Evolutionary conservation across 2,113 vertebrate genomes (phyloP), one percentile per base, ranked within the genome.

Genomic region (Cyprinodon tularosa): DNA sequence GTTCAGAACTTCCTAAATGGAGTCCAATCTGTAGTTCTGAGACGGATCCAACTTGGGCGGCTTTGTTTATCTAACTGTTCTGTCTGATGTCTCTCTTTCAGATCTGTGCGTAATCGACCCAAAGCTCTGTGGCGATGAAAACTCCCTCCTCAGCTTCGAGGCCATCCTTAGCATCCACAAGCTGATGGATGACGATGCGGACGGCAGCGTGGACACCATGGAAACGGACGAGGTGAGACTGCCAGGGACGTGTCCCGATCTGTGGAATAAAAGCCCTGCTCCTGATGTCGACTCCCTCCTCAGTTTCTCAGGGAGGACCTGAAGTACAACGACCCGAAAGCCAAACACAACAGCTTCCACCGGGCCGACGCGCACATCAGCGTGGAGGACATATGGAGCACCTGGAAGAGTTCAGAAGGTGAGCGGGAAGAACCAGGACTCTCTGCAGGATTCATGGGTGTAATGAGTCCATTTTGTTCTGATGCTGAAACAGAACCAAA

Each of bases 181-280:
- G 4, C 95, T 95, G 91, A 98, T 99, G 97, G 97, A 98, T 5
- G 97, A 98, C 0, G 97, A 98, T 0, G 97, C 96, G 12, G 97
- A 99, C 1, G 97, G 97, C 61, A 95, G 96, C 0, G 97, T 99
- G 89, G 97, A 99, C 37, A 94, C 95, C 0, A 91, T 92, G 7
- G 97, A 98, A 92, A 98, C 97, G 0, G 96, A 97, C 0, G 97
- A 95, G 96, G 97, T 98, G 37, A 87, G 92, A 71, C 36, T 7
- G 2, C n/a, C 3, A 47, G 1, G 8, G 9, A n/a, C 17, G 17
- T 2, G 8, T 9, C 20, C 50, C 3, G 9, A 9, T 57, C 50
- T 57, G 50, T 7, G 15, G 48, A 15, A 14, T 53, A 4, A 44
- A 71, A 61, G 10, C 44, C 39, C 59, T 7, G 22, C 4, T 12